phyloP scores from a whole-genome alignment of 1,140 invertebrate species.

The Papilio helenus region DNA sequence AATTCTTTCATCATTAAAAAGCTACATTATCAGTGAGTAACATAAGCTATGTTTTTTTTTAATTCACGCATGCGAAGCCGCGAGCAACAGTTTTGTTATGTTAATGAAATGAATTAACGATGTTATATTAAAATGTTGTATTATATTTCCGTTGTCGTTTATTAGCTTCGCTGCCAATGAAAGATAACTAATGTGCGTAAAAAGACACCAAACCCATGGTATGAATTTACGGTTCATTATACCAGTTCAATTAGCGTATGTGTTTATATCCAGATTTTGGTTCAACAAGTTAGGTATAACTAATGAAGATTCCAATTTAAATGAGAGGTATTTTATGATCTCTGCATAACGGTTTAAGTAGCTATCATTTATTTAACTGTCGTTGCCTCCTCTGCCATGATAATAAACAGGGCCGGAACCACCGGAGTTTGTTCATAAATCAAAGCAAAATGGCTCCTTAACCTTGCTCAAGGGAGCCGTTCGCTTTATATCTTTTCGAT shows the following conservation, averaged over 20 bases:
- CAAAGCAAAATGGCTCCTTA: slow-evolving; percentile 27
- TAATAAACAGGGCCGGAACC: slow-evolving; percentile 36
- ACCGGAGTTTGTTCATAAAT: slow-evolving; percentile 32
- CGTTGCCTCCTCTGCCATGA: slow-evolving; percentile 22
- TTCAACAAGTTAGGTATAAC: slow-evolving; percentile 9
- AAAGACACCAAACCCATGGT: no score
- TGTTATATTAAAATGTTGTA: background rate
- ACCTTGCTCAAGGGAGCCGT: slow-evolving; percentile 18
- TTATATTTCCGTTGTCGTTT: background rate
- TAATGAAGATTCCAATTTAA: slow-evolving; percentile 20
- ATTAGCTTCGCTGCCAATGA: no score
- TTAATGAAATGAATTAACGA: slow-evolving; percentile 45
- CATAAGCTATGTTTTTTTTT: no score
- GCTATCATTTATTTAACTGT: slow-evolving; percentile 33
- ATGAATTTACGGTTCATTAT: no score
- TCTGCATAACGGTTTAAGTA: slow-evolving; percentile 25
- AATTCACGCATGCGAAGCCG: no score
- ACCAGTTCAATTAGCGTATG: no score
- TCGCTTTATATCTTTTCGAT: slow-evolving; percentile 14
- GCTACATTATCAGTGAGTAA: no score
- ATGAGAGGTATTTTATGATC: slow-evolving; percentile 29
- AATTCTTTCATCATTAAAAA: no score
- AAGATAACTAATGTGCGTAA: no score
- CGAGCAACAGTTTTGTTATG: no score
- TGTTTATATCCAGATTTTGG: background rate